Base-by-base conservation (phyloP, 2,113 vertebrate genomes). In the Antigone vipio region DNA sequence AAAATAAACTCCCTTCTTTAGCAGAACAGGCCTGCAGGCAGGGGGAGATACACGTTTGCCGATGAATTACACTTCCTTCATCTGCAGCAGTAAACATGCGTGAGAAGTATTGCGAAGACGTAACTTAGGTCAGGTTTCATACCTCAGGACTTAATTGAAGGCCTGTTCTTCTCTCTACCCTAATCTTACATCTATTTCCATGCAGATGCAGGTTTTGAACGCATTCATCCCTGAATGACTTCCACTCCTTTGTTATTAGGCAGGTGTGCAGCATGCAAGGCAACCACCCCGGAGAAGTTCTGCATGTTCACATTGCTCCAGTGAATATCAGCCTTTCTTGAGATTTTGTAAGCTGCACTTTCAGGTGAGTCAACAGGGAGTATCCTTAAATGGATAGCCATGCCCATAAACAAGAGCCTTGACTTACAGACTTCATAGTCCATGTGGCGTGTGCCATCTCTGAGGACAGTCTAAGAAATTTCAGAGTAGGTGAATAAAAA, bases 301-400 rank as follows among this genome's bases (percentile, higher is more conserved):
- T 82, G 50, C 38, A 30, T 63, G 22, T 69, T 80, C 62, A 50
- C 63, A 71, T 72, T 84, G 64, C 80, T 95, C 29, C 58, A 91
- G 12, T 59, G 84, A 93, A 78, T 73, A 87, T 12, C 27, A 90
- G 29, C 15, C 53, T 81, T 80, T 66, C 72, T 58, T 78, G 40
- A 34, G 68, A 34, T 89, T 96, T 72, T 81, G 71, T 72, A 90
- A 93, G 47, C 40, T 85, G 44, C 32, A 49, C 14, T 95, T 96
- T 95, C 67, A 80, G 67, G 42, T 97, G 96, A 97, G 85, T 96
- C 95, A 97, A 20, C 69, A 95, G 96, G 92, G 95, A 93, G 93
- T 95, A 26, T 95, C 85, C 94, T 83, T 71, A 68, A 78, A 89
- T 32, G 34, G 34, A 82, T 18, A 94, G 45, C 50, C 72, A 58